Percentiles rank a stretch among this genome's conserved stretches.
Conservation (phyloP, 2,113 vertebrate species). For the Eurystomus gularis region DNA sequence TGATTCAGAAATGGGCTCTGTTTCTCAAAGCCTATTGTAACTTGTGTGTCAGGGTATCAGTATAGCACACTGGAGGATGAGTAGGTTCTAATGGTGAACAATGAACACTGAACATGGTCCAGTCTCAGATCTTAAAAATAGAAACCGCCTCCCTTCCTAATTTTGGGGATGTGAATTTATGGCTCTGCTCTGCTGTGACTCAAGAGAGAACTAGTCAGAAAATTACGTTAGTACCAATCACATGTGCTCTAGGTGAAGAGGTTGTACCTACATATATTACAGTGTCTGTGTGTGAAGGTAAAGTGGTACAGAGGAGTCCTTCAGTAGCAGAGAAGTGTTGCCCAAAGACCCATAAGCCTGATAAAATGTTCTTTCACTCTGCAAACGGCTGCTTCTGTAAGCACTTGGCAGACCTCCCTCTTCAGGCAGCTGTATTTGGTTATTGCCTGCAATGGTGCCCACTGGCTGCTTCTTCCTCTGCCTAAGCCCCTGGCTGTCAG, state of each 20-base stretch:
- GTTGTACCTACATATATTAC: fast-evolving
- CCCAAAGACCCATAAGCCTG: not conserved
- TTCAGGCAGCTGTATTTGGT: not conserved
- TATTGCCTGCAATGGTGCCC: fast-evolving
- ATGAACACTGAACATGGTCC: too few species aligned
- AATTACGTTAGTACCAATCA: not conserved
- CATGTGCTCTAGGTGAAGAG: not conserved
- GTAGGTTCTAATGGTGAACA: not conserved
- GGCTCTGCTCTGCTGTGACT: not conserved
- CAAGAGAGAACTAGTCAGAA: not conserved
- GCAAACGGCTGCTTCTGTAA: not conserved
- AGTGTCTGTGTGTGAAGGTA: not conserved
- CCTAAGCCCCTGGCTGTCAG: not conserved
- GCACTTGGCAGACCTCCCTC: not conserved
- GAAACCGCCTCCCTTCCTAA: not conserved
- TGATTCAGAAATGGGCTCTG: not conserved
- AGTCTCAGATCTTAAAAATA: not conserved
- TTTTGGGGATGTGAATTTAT: not conserved
- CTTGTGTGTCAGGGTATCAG: not conserved
- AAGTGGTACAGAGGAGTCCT: not conserved
- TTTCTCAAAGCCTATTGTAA: not conserved
- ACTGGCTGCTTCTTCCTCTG: not conserved
- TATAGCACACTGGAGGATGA: not conserved
- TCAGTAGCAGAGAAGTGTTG: not conserved
- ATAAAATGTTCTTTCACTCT: not conserved